Base-by-base conservation (phyloP, 2,888 invertebrate genomes). In the Philonicus albiceps region DNA sequence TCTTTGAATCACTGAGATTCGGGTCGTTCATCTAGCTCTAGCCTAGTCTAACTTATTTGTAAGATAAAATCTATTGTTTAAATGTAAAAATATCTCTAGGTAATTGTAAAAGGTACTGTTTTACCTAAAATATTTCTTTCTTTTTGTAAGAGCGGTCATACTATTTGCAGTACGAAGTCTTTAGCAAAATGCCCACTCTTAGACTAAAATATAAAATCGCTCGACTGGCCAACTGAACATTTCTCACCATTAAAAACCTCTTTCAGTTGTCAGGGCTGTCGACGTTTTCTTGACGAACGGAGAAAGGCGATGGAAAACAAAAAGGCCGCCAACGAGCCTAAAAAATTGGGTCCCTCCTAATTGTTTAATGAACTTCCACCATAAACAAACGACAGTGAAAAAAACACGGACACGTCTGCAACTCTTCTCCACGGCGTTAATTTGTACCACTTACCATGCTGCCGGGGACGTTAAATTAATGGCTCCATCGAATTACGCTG, bases 351-450 rank as follows among this genome's bases (percentile, higher is more conserved):
- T 85, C 87, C 85, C 85, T 86, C 85, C 87, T 87, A 87, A 87
- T 87, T 87, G 87, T 87, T 87, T 87, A 87, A 87, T 87, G 87
- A 87, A 87, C 86, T 87, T 86, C 87, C 87, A 87, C 86, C 86
- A 75, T 87, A 87, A 87, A 87, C 87, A 87, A 87, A 87, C 86
- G 87, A 72, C 86, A 86, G 76, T 72, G 73, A 80, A 85, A 85
- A n/a, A 85, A 74, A 74, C 49, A 30, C 55, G 55, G 31, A 11
- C 74, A 7, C 31, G 74, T 74, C 64, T 64, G 64, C 64, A 64
- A 64, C 64, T 43, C 73, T 40, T 73, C 73, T 22, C n/a, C n/a
- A n/a, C 84, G 84, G 83, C 73, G 84, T 84, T 84, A 84, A 84
- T 84, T 84, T 84, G 84, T 84, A 49, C 84, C 84, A 84, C 84